phyloP scores from a whole-genome alignment of 2,888 invertebrate genomes.

The Trilocha varians region DNA sequence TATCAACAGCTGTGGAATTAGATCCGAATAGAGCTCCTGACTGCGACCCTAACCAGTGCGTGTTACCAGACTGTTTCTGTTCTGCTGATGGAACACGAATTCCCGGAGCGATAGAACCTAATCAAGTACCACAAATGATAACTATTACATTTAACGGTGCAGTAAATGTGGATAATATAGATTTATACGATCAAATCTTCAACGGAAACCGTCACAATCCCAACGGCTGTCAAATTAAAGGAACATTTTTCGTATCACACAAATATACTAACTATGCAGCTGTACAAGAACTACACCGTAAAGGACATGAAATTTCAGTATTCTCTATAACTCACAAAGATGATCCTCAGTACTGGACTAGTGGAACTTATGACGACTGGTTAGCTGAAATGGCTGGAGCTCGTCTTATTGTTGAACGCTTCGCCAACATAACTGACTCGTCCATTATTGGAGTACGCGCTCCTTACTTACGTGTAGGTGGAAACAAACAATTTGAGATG shows the following conservation, averaged over 20 bases:
- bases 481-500: slow-evolving; percentile 97
- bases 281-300: slow-evolving; percentile 89
- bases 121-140: slow-evolving; percentile 93
- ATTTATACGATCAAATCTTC: slow-evolving; percentile 91
- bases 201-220: slow-evolving; percentile 89
- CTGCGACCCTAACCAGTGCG: slow-evolving; percentile 91
- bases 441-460: slow-evolving; percentile 92
- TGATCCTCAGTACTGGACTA: slow-evolving; percentile 91
- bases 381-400: slow-evolving; percentile 95
- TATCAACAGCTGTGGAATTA: slow-evolving; percentile 82
- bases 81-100: slow-evolving; percentile 93
- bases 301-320: slow-evolving; percentile 92
- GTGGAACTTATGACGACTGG: slow-evolving; percentile 93
- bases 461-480: slow-evolving; percentile 91
- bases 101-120: slow-evolving; percentile 86
- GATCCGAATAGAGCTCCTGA: slow-evolving; percentile 95
- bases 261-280: slow-evolving; percentile 94
- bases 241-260: slow-evolving; percentile 93
- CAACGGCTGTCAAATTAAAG: slow-evolving; percentile 90
- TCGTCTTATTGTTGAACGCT: slow-evolving; percentile 88
- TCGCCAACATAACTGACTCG: slow-evolving; percentile 93
- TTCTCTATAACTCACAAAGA: slow-evolving; percentile 95
- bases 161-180: slow-evolving; percentile 93
- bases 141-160: slow-evolving; percentile 95
- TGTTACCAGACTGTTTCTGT: slow-evolving; percentile 93